Evolutionary conservation across 2,113 vertebrate genomes (phyloP), one percentile per base, ranked within the genome.

Genomic region (Oreotrochilus melanogaster): DNA sequence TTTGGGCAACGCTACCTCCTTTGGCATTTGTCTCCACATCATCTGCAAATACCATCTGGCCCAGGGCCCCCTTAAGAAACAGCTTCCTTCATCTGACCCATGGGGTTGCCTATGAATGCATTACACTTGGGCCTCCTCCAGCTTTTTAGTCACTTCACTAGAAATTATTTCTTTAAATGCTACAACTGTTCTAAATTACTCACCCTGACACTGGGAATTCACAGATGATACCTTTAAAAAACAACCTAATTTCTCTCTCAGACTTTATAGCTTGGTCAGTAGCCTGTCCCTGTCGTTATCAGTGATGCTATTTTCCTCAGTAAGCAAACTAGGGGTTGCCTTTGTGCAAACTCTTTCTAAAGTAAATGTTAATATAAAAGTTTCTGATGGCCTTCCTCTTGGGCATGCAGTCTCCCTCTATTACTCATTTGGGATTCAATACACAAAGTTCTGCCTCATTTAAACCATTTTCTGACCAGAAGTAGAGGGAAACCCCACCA

Each of bases 211-310:
- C 88, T 92, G 75, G 75, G 86, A 90, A 84, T 90, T 94, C 83
- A 94, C 91, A 92, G 86, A 67, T 94, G 94, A 95, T 88, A 70
- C 51, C 64, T 93, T 88, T 39, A 33, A 71, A 78, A 95, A 88
- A 3, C 19, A 89, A 51, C 16, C 61, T 78, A 65, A 79, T 80
- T 95, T 85, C 66, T 96, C 33, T 13, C 66, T 84, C 51, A 16
- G 10, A 73, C 74, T 50, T 79, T 79, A 58, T 22, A 95, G 64
- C 25, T 50, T 1, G 0, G 2, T 78, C 28, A 15, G 47, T 73
- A 73, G 50, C 54, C 58, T 62, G 24, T 48, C 75, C 50, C 4
- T 23, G 33, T 35, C 31, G 24, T 57, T 80, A 66, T 30, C 60
- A 54, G 43, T 45, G 56, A 57, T 1, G 0, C 69, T 85, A 61